Evolutionary conservation across 64 coral and sea anemone species (phyloP).

Genomic region (Montipora cactus): DNA sequence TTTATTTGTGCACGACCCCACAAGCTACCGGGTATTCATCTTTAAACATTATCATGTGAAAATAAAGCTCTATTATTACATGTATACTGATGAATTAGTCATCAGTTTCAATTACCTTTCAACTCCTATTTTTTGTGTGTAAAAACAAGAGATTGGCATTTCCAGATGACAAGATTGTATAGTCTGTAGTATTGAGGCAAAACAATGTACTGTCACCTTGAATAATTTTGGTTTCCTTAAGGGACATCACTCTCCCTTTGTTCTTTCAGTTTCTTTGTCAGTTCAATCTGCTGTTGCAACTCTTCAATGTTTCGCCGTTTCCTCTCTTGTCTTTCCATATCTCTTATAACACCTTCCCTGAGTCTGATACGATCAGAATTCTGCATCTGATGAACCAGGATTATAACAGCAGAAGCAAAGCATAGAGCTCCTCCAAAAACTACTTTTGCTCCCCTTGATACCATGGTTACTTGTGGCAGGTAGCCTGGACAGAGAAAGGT

Average conservation of each 20-base stretch:
- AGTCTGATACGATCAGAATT: slow-evolving; percentile 82
- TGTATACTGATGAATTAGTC: too few relatives aligned
- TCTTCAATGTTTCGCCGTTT: slow-evolving; percentile 82
- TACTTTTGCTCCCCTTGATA: slow-evolving; percentile 81
- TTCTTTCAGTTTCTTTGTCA: slow-evolving; percentile 69
- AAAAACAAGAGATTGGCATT: too few relatives aligned
- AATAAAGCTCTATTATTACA: too few relatives aligned
- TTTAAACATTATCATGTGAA: too few relatives aligned
- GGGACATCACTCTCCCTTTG: slow-evolving; percentile 65
- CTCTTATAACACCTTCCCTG: slow-evolving; percentile 85
- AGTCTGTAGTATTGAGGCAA: background rate
- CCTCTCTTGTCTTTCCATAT: slow-evolving; percentile 93
- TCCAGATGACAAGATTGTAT: too few relatives aligned
- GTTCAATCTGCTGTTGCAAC: slow-evolving; percentile 84
- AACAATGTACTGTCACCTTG: background rate
- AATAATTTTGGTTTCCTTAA: background rate
- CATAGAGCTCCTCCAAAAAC: slow-evolving; percentile 73
- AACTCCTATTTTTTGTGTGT: too few relatives aligned
- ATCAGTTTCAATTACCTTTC: too few relatives aligned
- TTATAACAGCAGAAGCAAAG: slow-evolving; percentile 77
- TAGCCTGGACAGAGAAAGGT: too few relatives aligned
- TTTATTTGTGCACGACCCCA: too few relatives aligned
- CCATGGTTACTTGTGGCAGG: slow-evolving; percentile 21
- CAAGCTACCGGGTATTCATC: too few relatives aligned
- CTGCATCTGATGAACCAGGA: slow-evolving; percentile 88